Conservation (phyloP, 1,140 invertebrate species). For the Temnothorax curvispinosus region DNA sequence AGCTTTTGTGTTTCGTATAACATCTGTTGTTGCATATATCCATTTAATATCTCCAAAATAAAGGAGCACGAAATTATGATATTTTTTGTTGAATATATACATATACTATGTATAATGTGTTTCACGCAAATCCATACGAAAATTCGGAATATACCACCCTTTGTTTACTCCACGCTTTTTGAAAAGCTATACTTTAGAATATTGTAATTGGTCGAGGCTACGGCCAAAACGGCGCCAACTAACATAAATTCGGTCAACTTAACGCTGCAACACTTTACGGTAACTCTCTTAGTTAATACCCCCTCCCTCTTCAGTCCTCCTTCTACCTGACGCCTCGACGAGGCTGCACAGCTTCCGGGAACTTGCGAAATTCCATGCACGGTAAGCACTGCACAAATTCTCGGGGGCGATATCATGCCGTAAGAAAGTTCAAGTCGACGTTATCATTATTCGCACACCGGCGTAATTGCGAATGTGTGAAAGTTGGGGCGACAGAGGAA, state of each 20-base stretch:
- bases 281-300: slow-evolving; percentile 61
- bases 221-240: slow-evolving; percentile 21
- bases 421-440: slow-evolving; percentile 63
- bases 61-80: background rate
- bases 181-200: slow-evolving; percentile 29
- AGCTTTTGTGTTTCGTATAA: background rate
- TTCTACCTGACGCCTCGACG: background rate
- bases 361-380: slow-evolving; percentile 57
- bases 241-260: slow-evolving; percentile 73
- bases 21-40: background rate
- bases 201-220: slow-evolving; percentile 35
- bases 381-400: slow-evolving; percentile 64
- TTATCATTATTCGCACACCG: slow-evolving; percentile 57
- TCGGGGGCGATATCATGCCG: slow-evolving; percentile 49
- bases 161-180: slow-evolving; percentile 1
- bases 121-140: background rate
- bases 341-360: slow-evolving; percentile 40
- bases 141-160: background rate
- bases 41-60: background rate
- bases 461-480: slow-evolving; percentile 42
- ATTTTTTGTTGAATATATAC: background rate
- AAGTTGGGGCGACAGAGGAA: slow-evolving; percentile 11
- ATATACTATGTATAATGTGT: background rate
- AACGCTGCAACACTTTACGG: slow-evolving; percentile 66
- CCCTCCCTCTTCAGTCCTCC: background rate